Percentiles rank a stretch among this genome's conserved stretches.
These are phyloP conservation scores for Liparis tanakae DNA, from an alignment of 2,797 vertebrate genomes.

Conservation along the genomic window DNA sequence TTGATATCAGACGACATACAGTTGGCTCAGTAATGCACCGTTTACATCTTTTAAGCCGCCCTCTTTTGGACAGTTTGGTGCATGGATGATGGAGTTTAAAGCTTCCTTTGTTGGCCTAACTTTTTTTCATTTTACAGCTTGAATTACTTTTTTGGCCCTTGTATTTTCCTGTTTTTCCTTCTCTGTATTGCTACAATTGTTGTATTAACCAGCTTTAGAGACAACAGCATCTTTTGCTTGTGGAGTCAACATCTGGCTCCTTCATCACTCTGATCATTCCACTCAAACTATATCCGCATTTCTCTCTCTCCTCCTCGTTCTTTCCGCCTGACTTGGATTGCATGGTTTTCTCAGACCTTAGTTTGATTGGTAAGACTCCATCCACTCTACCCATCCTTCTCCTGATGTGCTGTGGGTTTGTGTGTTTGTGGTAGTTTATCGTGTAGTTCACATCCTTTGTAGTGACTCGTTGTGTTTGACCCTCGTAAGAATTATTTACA, in stretches of 20 bases:
- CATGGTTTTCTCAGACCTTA: constrained; percentile 87
- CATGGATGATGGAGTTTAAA: constrained; percentile 53
- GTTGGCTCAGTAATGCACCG: constrained; percentile 26
- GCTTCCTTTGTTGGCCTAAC: constrained; percentile 56
- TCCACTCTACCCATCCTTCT: constrained; percentile 71
- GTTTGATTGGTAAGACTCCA: constrained; percentile 86
- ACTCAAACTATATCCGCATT: constrained; percentile 74
- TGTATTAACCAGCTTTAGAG: constrained; percentile 30
- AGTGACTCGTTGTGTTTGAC: constrained; percentile 32
- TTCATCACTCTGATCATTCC: constrained; percentile 73
- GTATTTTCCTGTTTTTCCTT: constrained; percentile 41
- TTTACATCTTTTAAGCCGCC: constrained; percentile 22
- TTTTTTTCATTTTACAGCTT: constrained; percentile 58
- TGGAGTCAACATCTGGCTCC: constrained; percentile 63
- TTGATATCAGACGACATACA: constrained; percentile 26
- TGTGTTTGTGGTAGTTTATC: constrained; percentile 47
- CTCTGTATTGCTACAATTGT: constrained; percentile 28
- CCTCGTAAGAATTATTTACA: constrained; percentile 20
- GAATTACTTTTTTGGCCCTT: constrained; percentile 26
- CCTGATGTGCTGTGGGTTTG: constrained; percentile 55
- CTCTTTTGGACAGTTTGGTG: constrained; percentile 37
- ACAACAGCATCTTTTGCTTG: constrained; percentile 57
- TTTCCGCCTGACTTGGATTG: constrained; percentile 83
- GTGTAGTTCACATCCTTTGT: constrained; percentile 42
- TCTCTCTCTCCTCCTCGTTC: constrained; percentile 64